phyloP scores from a whole-genome alignment of 2,797 vertebrate species.

The Hydrolagus colliei region DNA sequence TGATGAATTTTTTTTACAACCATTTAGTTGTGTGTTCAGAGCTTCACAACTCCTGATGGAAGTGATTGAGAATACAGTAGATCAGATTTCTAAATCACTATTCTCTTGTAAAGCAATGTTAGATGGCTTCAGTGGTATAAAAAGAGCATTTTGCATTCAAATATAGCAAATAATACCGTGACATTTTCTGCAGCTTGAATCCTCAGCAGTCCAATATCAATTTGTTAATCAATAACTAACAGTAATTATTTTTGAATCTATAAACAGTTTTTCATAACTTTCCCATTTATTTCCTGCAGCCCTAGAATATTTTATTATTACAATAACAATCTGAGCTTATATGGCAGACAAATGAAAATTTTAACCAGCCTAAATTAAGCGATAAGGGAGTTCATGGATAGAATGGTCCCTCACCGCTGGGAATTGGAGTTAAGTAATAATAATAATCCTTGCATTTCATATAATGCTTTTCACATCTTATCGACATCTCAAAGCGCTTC shows the following conservation, averaged over 20 bases:
- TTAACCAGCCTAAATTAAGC: not conserved
- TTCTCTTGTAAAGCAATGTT: no score
- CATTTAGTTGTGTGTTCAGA: no score
- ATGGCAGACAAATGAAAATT: slow-evolving; percentile 6
- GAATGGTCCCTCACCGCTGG: not conserved
- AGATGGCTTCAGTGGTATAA: no score
- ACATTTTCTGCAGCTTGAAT: slow-evolving; percentile 2
- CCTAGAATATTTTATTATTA: not conserved
- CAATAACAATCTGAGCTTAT: not conserved
- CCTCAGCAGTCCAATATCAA: not conserved
- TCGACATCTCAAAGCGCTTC: no score
- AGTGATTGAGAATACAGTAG: no score
- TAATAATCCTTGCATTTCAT: no score
- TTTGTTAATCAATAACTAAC: not conserved
- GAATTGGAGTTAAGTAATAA: not conserved
- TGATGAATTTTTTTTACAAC: no score
- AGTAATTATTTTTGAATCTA: not conserved
- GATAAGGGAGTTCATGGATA: not conserved
- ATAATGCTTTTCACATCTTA: no score
- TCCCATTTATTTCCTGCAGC: not conserved
- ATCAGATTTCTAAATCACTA: no score
- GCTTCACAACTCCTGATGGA: no score
- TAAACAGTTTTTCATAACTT: not conserved
- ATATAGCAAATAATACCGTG: not conserved
- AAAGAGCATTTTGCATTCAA: not conserved